Base-by-base conservation (phyloP, 1,140 invertebrate species). In the Drosophila athabasca region DNA sequence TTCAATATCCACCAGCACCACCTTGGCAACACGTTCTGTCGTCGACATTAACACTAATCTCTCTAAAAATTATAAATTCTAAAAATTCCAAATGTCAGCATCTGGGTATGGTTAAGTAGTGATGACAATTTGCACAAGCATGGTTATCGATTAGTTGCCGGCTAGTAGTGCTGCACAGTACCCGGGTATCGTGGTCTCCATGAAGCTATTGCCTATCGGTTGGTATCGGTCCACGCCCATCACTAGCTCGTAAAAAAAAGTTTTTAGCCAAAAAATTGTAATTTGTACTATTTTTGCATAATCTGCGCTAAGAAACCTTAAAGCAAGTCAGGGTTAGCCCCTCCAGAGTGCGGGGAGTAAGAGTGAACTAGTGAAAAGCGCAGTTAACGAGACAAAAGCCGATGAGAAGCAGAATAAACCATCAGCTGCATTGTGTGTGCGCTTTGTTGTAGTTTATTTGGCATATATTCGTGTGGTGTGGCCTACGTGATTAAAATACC, bases 1-100 rank as follows among this genome's bases (percentile, higher is more conserved):
- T 92, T 97, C 96, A 90, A 97, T 95, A 85, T 97, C 96, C 29
- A 96, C 91, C 29, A 97, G 81, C 48, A 96, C 92, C 19, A 93
- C 92, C 76, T 90, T 92, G n/a, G 71, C 81, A n/a, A 51, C 72
- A 48, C 76, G 45, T 52, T 71, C 54, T 8, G 41, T 8, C 45
- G 71, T 55, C 24, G 49, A 15, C 43, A 50, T 68, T 51, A 55
- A n/a, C 31, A 35, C 31, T 26, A n/a, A 55, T 48, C 22, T 26
- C 5, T 2, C 5, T 26, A 26, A 4, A 24, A 24, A 24, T 5
- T 24, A 3, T 5, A 55, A 45, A 5, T 19, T 55, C 0, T 9
- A 9, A 31, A 8, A 9, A 31, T 9, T 26, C 8, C 11, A 17
- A 29, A 66, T 39, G 29, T 62, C 35, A 69, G 66, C 66, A 69